These are phyloP conservation scores for Catharus fuscescens DNA, from an alignment of 2,113 vertebrate species.

Conservation along the genomic window DNA sequence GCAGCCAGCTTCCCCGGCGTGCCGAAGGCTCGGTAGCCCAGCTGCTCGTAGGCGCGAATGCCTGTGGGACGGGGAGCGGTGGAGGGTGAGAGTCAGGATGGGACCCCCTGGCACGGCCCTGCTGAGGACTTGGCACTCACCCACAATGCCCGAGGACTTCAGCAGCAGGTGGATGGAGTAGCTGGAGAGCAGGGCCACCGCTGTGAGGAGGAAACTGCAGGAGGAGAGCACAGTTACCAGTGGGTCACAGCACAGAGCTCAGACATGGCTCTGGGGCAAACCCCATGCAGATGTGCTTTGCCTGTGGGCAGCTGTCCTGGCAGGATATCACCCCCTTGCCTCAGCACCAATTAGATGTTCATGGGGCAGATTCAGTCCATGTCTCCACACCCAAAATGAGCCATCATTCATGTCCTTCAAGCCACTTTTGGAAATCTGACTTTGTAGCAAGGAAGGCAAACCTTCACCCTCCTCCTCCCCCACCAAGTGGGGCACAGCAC, in stretches of 20 bases:
- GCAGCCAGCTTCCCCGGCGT: constrained; percentile 94
- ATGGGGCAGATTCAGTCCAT: fast-evolving
- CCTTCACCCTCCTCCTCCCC: background rate
- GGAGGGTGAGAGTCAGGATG: background rate
- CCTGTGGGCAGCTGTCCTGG: background rate
- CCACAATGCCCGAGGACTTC: constrained; percentile 93
- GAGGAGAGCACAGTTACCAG: background rate
- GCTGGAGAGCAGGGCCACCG: constrained; percentile 87
- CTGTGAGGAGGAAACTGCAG: constrained; percentile 88
- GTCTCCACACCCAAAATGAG: background rate
- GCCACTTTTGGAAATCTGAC: background rate
- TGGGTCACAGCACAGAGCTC: background rate
- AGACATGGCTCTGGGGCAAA: background rate
- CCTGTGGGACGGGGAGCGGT: constrained; percentile 56
- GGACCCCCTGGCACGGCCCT: fast-evolving
- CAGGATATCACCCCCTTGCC: background rate
- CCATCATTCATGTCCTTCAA: fast-evolving
- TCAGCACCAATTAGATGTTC: background rate
- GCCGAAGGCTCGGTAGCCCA: constrained; percentile 94
- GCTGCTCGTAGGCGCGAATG: constrained; percentile 94
- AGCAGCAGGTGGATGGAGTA: constrained; percentile 96
- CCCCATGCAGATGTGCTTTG: background rate
- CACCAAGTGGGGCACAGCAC: background rate
- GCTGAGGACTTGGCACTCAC: constrained; percentile 72
- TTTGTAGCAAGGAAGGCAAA: background rate